Percentiles rank a stretch among this genome's conserved stretches.
Conservation (phyloP, 1,140 invertebrate genomes). For the Drosophila lacertosa region DNA sequence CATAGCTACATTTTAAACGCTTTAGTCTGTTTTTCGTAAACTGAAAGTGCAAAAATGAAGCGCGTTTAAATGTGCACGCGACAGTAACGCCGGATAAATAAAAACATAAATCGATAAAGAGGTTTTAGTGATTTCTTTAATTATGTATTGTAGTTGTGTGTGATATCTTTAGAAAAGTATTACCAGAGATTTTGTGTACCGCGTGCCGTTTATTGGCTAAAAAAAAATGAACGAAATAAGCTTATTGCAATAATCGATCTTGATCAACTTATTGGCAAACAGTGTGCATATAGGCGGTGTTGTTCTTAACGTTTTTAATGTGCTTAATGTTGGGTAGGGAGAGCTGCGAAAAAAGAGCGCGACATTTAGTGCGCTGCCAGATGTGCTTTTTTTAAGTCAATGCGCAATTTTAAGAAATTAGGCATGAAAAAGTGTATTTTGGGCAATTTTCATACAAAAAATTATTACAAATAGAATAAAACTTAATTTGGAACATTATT, state of each 20-base stretch:
- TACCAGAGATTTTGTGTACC: background rate
- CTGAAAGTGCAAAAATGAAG: slow-evolving; percentile 26
- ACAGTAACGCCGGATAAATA: background rate
- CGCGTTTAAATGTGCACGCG: slow-evolving; percentile 12
- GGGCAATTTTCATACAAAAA: background rate
- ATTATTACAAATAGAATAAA: slow-evolving; percentile 1
- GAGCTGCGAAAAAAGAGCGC: slow-evolving; percentile 45
- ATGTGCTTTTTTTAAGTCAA: slow-evolving; percentile 1
- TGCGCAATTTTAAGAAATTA: background rate
- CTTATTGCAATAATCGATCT: background rate
- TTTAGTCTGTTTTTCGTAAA: slow-evolving; percentile 28
- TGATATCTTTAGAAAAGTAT: background rate
- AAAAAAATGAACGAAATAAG: background rate
- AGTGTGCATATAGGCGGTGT: background rate
- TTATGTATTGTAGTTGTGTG: background rate
- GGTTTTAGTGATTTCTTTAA: background rate
- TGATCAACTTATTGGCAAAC: background rate
- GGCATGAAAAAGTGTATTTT: background rate
- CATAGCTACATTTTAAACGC: slow-evolving; percentile 33
- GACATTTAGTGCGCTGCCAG: slow-evolving; percentile 32
- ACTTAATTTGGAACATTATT: slow-evolving; percentile 4
- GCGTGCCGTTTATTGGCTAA: background rate
- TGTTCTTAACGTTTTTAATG: slow-evolving; percentile 20
- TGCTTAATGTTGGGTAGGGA: slow-evolving; percentile 21
- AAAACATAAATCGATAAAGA: background rate